Conservation (phyloP, 2,888 invertebrate species). For the Cerastis leucographa region DNA sequence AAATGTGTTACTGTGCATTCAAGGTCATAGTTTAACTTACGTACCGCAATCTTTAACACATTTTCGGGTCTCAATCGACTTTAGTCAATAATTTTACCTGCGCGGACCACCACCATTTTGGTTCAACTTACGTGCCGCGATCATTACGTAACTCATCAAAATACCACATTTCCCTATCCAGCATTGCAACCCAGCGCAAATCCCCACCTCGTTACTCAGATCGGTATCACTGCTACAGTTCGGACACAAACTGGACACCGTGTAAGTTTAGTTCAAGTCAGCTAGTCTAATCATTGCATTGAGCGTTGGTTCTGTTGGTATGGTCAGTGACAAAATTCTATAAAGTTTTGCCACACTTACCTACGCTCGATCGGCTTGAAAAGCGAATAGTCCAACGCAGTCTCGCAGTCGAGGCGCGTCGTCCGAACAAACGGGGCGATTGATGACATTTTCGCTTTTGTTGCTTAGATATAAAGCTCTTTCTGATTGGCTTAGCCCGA, state of each 20-base stretch:
- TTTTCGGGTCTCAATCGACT: too few species aligned
- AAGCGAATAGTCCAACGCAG: neutral
- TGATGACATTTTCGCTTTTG: neutral
- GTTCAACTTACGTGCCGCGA: too few species aligned
- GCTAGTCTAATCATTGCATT: neutral
- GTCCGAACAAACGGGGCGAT: neutral
- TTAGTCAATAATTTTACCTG: too few species aligned
- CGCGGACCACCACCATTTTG: too few species aligned
- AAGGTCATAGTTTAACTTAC: too few species aligned
- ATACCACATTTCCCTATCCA: neutral
- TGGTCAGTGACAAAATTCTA: neutral
- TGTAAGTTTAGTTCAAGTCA: slow-evolving; percentile 23
- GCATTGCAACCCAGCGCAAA: slow-evolving; percentile 20
- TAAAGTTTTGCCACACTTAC: neutral
- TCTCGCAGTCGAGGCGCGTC: too few species aligned
- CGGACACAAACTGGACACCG: slow-evolving; percentile 30
- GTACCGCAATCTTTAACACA: too few species aligned
- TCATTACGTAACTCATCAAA: neutral
- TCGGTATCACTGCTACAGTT: slow-evolving; percentile 47
- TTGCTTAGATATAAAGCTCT: neutral
- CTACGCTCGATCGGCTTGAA: neutral
- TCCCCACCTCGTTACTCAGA: slow-evolving; percentile 49
- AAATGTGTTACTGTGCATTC: too few species aligned
- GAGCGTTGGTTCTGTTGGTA: neutral
- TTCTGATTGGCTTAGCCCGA: neutral